These are phyloP conservation scores for Drosophila orena DNA, from an alignment of 1,140 invertebrate species.

Conservation along the genomic window DNA sequence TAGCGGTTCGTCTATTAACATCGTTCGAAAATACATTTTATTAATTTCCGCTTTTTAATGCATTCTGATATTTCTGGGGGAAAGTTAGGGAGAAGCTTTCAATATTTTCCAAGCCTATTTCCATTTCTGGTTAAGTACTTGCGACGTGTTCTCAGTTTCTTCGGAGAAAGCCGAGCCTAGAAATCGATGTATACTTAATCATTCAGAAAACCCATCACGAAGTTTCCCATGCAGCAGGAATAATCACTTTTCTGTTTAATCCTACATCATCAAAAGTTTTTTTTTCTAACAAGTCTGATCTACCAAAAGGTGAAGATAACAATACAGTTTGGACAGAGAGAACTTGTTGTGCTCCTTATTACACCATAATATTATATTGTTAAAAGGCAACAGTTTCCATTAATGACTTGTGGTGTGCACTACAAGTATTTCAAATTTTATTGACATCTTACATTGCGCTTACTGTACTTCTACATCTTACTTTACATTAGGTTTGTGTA, in stretches of 20 bases:
- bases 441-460: not conserved
- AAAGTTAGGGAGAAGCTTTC: constrained; percentile 21
- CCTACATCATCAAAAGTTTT: too few relatives aligned
- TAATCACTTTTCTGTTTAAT: not conserved
- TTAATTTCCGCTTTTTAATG: constrained; percentile 51
- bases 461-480: not conserved
- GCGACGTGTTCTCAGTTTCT: constrained; percentile 14
- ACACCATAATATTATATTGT: too few relatives aligned
- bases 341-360: too few relatives aligned
- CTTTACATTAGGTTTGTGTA: not conserved
- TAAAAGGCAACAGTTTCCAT: too few relatives aligned
- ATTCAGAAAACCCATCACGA: not conserved
- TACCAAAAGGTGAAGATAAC: too few relatives aligned
- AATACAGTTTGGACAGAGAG: too few relatives aligned
- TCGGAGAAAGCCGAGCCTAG: constrained; percentile 12
- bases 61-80: constrained; percentile 23
- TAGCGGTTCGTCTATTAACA: constrained; percentile 50
- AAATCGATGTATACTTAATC: not conserved
- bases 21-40: constrained; percentile 61
- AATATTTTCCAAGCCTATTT: constrained; percentile 13
- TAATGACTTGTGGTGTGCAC: not conserved
- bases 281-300: too few relatives aligned
- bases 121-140: constrained; percentile 18
- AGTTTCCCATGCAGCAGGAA: not conserved
- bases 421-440: not conserved